These are phyloP conservation scores for Malurus elegans DNA, from an alignment of 2,113 vertebrate genomes.

Conservation along the genomic window DNA sequence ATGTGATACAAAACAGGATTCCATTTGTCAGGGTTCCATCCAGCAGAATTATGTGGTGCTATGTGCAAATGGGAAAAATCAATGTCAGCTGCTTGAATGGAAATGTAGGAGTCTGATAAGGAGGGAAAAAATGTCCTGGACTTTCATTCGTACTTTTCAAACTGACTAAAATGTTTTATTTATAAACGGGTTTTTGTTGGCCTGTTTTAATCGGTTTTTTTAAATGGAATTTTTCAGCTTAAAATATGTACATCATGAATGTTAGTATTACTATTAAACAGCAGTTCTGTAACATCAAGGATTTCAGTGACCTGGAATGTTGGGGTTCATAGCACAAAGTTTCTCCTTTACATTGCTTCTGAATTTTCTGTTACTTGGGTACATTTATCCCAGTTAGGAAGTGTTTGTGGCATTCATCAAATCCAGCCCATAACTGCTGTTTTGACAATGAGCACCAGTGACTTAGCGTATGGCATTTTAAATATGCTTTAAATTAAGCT, in stretches of 20 bases:
- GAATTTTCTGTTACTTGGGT: neutral
- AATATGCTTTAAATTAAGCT: neutral
- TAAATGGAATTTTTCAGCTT: neutral
- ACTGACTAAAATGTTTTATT: constrained; percentile 9
- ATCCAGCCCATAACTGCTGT: neutral
- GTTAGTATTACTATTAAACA: neutral
- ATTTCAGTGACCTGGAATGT: neutral
- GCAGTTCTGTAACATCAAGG: neutral
- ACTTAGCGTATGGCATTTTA: neutral
- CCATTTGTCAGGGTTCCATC: constrained; percentile 39
- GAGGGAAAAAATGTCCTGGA: constrained; percentile 57
- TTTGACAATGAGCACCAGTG: constrained; percentile 2
- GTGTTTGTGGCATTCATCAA: neutral
- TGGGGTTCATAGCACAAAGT: neutral
- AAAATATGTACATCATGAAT: neutral
- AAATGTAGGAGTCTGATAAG: constrained; percentile 67
- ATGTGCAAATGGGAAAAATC: constrained; percentile 67
- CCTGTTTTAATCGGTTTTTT: neutral
- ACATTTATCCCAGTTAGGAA: neutral
- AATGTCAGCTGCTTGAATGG: constrained; percentile 69
- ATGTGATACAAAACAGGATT: constrained; percentile 57
- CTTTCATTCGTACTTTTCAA: constrained; percentile 9
- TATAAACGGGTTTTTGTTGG: constrained; percentile 13
- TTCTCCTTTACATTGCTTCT: neutral
- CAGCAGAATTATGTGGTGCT: constrained; percentile 51